Evolutionary conservation across 2,113 vertebrate species (phyloP).

Genomic region (Pseudopodoces humilis): DNA sequence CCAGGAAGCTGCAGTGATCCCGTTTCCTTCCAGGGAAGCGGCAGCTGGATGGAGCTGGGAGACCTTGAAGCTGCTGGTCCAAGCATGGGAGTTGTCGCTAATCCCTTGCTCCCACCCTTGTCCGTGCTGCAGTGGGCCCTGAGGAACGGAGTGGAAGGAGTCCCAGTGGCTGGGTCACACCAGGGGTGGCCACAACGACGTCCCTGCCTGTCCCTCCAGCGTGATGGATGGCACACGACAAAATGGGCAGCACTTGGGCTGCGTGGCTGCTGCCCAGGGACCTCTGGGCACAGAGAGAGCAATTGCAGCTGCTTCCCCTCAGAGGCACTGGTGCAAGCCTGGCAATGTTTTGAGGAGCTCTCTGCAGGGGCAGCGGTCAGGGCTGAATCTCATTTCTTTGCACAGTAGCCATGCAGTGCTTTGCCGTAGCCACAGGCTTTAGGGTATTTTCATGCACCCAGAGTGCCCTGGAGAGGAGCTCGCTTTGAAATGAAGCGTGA

Average conservation of each 20-base stretch:
- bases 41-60: neutral
- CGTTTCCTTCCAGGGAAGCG: neutral
- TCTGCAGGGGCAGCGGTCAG: neutral
- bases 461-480: neutral
- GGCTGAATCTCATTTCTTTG: neutral
- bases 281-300: neutral
- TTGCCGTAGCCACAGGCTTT: neutral
- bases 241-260: neutral
- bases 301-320: neutral
- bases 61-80: neutral
- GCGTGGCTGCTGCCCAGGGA: fast-evolving
- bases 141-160: neutral
- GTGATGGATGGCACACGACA: neutral
- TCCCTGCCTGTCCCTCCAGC: neutral
- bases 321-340: neutral
- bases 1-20: neutral
- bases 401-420: neutral
- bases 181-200: neutral
- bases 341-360: neutral
- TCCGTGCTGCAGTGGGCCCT: fast-evolving
- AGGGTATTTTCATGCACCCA: neutral
- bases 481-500: neutral
- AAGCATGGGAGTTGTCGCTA: fast-evolving
- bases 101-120: neutral
- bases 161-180: neutral